phyloP scores from a whole-genome alignment of 2,113 vertebrate genomes.

The Cryptotis parvus region DNA sequence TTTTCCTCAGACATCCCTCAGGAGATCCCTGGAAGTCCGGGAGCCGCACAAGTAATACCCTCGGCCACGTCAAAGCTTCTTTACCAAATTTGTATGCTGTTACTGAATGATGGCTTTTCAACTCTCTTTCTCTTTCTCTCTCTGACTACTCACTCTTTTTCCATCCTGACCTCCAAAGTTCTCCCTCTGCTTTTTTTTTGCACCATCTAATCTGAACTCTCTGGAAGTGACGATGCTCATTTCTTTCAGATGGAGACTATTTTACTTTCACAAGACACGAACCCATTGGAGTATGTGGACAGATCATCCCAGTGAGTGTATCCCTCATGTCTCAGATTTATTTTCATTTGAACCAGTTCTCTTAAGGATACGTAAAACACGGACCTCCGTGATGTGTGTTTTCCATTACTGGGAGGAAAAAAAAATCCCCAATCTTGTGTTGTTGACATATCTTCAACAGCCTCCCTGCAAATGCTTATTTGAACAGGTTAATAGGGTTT shows the following conservation, averaged over 20 bases:
- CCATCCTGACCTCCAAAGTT: neutral
- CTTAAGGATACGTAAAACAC: conserved; percentile 86
- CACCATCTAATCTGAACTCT: conserved; percentile 64
- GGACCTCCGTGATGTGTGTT: conserved; percentile 85
- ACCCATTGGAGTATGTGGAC: conserved; percentile 99
- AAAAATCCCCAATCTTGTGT: conserved; percentile 82
- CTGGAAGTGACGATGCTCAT: conserved; percentile 82
- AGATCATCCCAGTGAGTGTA: conserved; percentile 99
- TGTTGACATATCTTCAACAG: conserved; percentile 90
- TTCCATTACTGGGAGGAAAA: conserved; percentile 85
- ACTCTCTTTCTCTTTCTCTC: neutral
- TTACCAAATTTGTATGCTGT: neutral
- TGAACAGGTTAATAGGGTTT: conserved; percentile 89
- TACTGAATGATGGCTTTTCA: neutral
- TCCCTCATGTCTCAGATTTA: conserved; percentile 83
- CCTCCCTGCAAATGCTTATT: conserved; percentile 91
- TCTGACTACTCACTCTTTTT: too few species aligned
- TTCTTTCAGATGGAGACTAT: conserved; percentile 97
- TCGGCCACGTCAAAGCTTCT: neutral
- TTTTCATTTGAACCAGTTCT: conserved; percentile 87
- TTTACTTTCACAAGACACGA: conserved; percentile 98
- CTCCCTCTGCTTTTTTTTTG: too few species aligned
- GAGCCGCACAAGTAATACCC: neutral
- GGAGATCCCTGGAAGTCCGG: neutral
- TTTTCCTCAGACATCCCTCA: too few species aligned